A percentile compares a stretch with the other conserved stretches of the same genome.
phyloP scores from a whole-genome alignment of 1,140 invertebrate genomes.

The Eciton burchellii region DNA sequence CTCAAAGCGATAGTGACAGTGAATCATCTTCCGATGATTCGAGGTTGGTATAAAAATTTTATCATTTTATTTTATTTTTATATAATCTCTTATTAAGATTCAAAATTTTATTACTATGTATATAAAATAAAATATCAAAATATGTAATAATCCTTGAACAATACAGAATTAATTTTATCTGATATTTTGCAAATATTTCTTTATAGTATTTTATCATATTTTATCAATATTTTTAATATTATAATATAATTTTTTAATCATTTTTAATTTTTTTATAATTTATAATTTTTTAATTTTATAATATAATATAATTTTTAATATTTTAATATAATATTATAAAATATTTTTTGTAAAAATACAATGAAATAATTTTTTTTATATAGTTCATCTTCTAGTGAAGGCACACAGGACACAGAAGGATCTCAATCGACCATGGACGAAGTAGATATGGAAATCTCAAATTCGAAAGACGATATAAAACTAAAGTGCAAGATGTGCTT shows the following conservation, averaged over 20 bases:
- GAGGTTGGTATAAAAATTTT: constrained; percentile 80
- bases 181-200: too few relatives aligned
- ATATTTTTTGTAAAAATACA: not conserved
- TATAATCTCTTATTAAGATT: not conserved
- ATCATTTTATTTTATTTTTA: not conserved
- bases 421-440: constrained; percentile 85
- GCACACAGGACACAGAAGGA: constrained; percentile 85
- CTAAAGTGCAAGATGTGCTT: constrained; percentile 84
- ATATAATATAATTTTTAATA: too few relatives aligned
- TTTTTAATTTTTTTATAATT: too few relatives aligned
- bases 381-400: constrained; percentile 85
- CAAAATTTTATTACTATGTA: constrained; percentile 26
- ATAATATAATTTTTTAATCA: constrained; percentile 19
- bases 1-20: constrained; percentile 86
- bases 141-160: constrained; percentile 28
- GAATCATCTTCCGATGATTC: constrained; percentile 87
- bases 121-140: constrained; percentile 7
- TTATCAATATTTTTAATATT: not conserved
- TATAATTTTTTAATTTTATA: not conserved
- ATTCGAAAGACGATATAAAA: constrained; percentile 78
- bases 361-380: constrained; percentile 26
- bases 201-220: constrained; percentile 2
- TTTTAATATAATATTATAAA: constrained; percentile 17
- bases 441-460: constrained; percentile 81
- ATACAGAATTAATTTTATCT: not conserved